Percentiles rank a stretch among this genome's conserved stretches.
Evolutionary conservation across 2,888 invertebrate genomes (phyloP).

Genomic region (Ornithoptera alexandrae): DNA sequence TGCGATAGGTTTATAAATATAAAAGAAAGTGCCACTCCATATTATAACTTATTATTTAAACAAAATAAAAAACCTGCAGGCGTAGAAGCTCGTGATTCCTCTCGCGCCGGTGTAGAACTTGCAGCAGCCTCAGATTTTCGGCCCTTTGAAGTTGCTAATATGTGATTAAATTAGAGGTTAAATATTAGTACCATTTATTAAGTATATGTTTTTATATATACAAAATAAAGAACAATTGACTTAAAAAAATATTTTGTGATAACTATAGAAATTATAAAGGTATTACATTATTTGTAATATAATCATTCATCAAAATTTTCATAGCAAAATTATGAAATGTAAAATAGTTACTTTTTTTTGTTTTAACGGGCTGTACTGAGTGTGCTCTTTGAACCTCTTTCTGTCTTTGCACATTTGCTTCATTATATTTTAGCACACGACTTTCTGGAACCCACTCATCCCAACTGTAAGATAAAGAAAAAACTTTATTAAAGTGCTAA

Average conservation of each 20-base stretch:
- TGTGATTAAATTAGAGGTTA: constrained; percentile 24
- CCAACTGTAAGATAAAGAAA: constrained; percentile 81
- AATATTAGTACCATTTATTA: not conserved
- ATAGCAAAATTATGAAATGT: not conserved
- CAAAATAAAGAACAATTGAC: not conserved
- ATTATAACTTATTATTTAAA: not conserved
- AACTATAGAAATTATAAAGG: too few species aligned
- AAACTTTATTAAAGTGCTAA: not conserved
- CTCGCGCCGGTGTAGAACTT: constrained; percentile 58
- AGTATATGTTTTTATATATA: not conserved
- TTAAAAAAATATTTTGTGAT: too few species aligned
- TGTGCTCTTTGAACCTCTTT: constrained; percentile 92
- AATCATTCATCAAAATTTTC: not conserved
- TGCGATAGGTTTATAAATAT: too few species aligned
- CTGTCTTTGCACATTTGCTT: constrained; percentile 91
- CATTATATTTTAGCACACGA: constrained; percentile 93
- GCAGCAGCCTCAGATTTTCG: constrained; percentile 67
- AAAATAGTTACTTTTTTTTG: constrained; percentile 79
- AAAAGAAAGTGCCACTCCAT: too few species aligned
- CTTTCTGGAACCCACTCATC: constrained; percentile 96
- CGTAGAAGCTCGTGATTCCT: constrained; percentile 67
- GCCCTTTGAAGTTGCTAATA: constrained; percentile 67
- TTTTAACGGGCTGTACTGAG: constrained; percentile 84
- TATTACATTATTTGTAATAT: too few species aligned
- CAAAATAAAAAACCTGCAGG: constrained; percentile 57